Evolutionary conservation across 1,140 invertebrate species (phyloP).

Genomic region (Akabosia matsudoensis): DNA sequence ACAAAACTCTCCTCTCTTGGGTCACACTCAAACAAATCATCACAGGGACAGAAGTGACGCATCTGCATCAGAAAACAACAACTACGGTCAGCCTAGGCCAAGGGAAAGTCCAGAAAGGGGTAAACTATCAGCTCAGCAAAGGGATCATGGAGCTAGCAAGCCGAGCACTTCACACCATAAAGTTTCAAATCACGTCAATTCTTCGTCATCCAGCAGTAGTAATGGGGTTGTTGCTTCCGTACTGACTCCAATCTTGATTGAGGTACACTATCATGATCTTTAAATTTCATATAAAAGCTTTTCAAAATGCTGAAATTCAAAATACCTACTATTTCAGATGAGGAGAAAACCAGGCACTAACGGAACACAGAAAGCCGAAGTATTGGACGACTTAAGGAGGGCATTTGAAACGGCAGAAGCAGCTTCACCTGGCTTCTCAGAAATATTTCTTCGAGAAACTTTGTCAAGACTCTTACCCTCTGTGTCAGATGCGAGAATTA

Average conservation of each 20-base stretch:
- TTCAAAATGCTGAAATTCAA: neutral
- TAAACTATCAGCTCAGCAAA: conserved; percentile 23
- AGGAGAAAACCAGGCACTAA: conserved; percentile 39
- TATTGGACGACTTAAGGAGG: conserved; percentile 40
- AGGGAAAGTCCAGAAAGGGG: conserved; percentile 40
- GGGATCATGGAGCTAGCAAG: neutral
- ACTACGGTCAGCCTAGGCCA: conserved; percentile 23
- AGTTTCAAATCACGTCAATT: conserved; percentile 33
- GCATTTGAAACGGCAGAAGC: conserved; percentile 46
- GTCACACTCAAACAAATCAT: conserved; percentile 24
- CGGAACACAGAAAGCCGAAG: conserved; percentile 43
- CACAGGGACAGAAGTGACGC: conserved; percentile 30
- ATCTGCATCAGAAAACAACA: conserved; percentile 34
- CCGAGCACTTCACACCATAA: neutral
- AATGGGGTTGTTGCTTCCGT: conserved; percentile 40
- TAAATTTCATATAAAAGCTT: neutral
- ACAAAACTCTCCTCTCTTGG: conserved; percentile 39
- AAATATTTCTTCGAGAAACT: conserved; percentile 44
- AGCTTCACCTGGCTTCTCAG: conserved; percentile 45
- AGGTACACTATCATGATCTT: conserved; percentile 27
- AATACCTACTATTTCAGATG: conserved; percentile 26
- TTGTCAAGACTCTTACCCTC: conserved; percentile 43
- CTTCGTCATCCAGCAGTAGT: conserved; percentile 7
- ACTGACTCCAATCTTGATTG: conserved; percentile 43
- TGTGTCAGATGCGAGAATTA: conserved; percentile 44